Percentiles rank a stretch among this genome's conserved stretches.
Conservation (phyloP, 2,797 vertebrate genomes). For the Melopsittacus undulatus region DNA sequence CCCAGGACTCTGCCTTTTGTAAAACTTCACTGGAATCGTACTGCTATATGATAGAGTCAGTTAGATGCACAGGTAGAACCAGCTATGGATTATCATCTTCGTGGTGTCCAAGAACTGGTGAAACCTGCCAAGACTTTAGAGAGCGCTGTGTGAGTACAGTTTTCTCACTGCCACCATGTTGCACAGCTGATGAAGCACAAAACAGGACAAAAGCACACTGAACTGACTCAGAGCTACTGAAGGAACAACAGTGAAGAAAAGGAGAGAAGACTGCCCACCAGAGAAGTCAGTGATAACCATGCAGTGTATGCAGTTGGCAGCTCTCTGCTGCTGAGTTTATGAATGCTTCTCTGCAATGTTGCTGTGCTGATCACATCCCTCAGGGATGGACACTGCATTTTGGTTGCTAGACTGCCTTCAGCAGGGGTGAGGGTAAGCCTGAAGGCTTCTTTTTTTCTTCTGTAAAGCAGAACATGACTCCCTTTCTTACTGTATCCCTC, state of each 20-base stretch:
- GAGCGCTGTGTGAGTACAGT: not conserved
- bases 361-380: not conserved
- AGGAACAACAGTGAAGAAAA: not conserved
- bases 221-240: not conserved
- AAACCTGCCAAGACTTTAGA: not conserved
- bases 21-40: not conserved
- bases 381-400: not conserved
- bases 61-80: not conserved
- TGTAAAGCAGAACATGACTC: not conserved
- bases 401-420: not conserved
- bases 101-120: not conserved
- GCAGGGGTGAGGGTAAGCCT: not conserved
- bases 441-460: not conserved
- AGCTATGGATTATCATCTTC: not conserved
- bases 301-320: accelerated
- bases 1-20: not conserved
- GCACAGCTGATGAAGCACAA: not conserved
- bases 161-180: not conserved
- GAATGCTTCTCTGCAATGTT: not conserved
- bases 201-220: not conserved
- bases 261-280: not conserved
- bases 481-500: not conserved
- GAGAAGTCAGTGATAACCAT: not conserved
- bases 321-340: not conserved
- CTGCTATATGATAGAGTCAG: not conserved